Base-by-base conservation (phyloP, 35 echinoderm and acorn worm species). In the Strongylocentrotus purpuratus region DNA sequence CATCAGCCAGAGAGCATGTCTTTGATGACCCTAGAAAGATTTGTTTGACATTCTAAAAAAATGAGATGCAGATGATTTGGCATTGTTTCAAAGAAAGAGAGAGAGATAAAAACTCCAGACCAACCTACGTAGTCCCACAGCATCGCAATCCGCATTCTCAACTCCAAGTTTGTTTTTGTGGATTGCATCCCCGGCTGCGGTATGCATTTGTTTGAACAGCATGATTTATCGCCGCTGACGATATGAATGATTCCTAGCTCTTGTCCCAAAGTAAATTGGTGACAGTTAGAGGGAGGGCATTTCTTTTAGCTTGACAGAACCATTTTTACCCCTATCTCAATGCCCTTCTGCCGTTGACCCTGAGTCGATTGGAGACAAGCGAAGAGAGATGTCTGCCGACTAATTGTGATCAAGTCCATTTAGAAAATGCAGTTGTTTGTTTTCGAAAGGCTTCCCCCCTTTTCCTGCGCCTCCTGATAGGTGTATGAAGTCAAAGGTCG, bases 381-480 rank as follows among this genome's bases (percentile, higher is more conserved):
- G 61, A 25, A 70, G 61, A 78, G 18, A 28, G 28, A 78, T 78
- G 65, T 31, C 65, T 78, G 65, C 65, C 8, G 0, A 78, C 65
- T 78, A 78, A 78, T 78, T 78, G 65, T 78, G 65, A 78, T 78
- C 65, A 78, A 28, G 65, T 78, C 65, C 65, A 78, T 78, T 78
- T 78, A n/a, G 65, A 78, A 78, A 28, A 78, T 78, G 65, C 65
- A 28, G 7, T n/a, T 78, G 65, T 78, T 78, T 78, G 65, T 78
- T 78, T 78, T 78, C 28, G 7, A 78, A 78, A 78, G 65, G 20
- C 65, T 78, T 78, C 65, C 65, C 65, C 65, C 65, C 65, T 78
- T 18, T 78, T 78, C 65, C 65, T 28, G 20, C 7, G 65, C 65
- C 65, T 78, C 65, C 65, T 78, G 65, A 78, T 78, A 78, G 65